Base-by-base conservation (phyloP, 2,113 vertebrate genomes). In the Gavialis gangeticus region DNA sequence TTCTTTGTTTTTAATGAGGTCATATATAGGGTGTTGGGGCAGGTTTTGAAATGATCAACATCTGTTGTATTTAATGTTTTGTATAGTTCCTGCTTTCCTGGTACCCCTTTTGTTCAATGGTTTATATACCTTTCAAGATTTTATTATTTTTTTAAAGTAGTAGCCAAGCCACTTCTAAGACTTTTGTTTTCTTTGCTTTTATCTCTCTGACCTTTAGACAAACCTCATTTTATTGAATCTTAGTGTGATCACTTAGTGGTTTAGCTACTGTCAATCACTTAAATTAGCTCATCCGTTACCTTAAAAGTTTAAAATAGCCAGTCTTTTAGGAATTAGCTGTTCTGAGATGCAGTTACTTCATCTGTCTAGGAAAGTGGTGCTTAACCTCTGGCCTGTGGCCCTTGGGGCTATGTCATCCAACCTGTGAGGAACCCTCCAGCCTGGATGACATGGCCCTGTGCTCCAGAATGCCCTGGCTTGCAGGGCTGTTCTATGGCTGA, bases 1-100 rank as follows among this genome's bases (percentile, higher is more conserved):
- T 62, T 89, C 63, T 91, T 88, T 85, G 28, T 58, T 92, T 54
- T 24, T 85, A 75, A 64, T 88, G 94, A 92, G 46, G 85, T 94
- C 93, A 95, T 85, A 69, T 67, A 55, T 82, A 96, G 17, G 85
- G 94, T 94, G 37, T 19, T 67, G 25, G 78, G 78, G 64, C 58
- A 85, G 25, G 10, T 79, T 30, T 91, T 91, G 63, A 77, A 89
- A 1, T 76, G 46, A 59, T n/a, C 19, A 10, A 58, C 1, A 10
- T 54, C 0, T 2, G 3, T 14, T 16, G 69, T 37, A 30, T 37
- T 84, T 54, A 6, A 10, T 85, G 63, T 67, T 12, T 89, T 1
- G 1, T 30, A 85, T 18, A 84, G 12, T 46, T 89, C 63, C 84
- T 46, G 46, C 46, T 46, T 46, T 78, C 67, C 83, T 92, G 3